Evolutionary conservation across 2,113 vertebrate species (phyloP).

Genomic region (Lamprotornis superbus): DNA sequence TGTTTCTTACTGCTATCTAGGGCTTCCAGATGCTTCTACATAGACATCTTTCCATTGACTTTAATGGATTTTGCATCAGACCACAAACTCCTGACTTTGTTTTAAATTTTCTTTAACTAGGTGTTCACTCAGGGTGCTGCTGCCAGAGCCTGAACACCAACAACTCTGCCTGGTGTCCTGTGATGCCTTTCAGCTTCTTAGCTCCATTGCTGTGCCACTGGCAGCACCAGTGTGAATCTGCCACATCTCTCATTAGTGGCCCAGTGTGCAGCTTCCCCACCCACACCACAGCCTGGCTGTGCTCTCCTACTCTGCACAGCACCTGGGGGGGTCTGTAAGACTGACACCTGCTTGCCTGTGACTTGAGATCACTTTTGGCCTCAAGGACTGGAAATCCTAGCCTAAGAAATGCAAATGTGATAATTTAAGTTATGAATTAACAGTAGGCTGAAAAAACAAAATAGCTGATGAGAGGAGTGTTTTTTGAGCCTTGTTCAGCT

Average conservation of each 20-base stretch:
- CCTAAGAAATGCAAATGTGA: neutral
- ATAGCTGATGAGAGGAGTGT: neutral
- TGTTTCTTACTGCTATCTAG: neutral
- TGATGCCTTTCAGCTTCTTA: neutral
- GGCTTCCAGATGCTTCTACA: neutral
- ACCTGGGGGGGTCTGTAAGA: neutral
- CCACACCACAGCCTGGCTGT: fast-evolving
- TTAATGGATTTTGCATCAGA: neutral
- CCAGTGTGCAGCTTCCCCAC: fast-evolving
- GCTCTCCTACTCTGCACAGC: fast-evolving
- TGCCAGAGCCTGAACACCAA: fast-evolving
- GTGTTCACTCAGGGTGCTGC: neutral
- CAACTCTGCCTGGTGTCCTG: neutral
- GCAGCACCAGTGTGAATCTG: neutral
- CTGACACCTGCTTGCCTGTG: neutral
- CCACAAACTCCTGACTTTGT: neutral
- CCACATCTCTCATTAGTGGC: neutral
- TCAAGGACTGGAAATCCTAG: neutral
- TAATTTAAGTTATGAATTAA: neutral
- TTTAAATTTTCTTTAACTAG: neutral
- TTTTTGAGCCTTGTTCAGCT: neutral
- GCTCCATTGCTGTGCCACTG: neutral
- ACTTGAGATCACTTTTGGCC: neutral
- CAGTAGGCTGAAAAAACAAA: neutral
- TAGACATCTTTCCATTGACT: neutral